Conservation (phyloP, 2,888 invertebrate genomes). For the Trichacis sp. region DNA sequence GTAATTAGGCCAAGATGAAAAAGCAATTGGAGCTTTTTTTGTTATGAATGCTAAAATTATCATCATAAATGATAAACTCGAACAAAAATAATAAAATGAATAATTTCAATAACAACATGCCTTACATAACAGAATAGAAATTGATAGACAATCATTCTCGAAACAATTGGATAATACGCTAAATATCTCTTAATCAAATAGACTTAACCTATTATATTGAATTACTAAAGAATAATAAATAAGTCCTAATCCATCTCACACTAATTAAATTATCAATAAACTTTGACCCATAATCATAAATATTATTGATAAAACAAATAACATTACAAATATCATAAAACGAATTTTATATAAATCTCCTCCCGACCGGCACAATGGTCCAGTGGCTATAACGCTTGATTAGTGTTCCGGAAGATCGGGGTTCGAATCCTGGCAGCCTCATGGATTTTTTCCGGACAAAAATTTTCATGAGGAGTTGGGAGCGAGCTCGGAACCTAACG, state of each 20-base stretch:
- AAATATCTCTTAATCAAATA: slow-evolving; percentile 79
- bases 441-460: too few relatives aligned
- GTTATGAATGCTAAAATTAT: slow-evolving; percentile 74
- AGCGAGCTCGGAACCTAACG: too few relatives aligned
- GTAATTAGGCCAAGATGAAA: slow-evolving; percentile 83
- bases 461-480: too few relatives aligned
- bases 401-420: too few relatives aligned
- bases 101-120: slow-evolving; percentile 51
- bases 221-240: slow-evolving; percentile 80
- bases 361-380: too few relatives aligned
- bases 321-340: slow-evolving; percentile 76
- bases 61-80: slow-evolving; percentile 52
- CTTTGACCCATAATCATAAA: slow-evolving; percentile 78
- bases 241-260: slow-evolving; percentile 81
- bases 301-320: slow-evolving; percentile 78
- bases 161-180: slow-evolving; percentile 79
- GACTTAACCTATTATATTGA: slow-evolving; percentile 78
- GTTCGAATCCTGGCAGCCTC: too few relatives aligned
- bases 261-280: slow-evolving; percentile 79
- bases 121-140: slow-evolving; percentile 31
- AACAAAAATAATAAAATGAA: slow-evolving; percentile 65
- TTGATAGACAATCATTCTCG: slow-evolving; percentile 44
- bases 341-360: slow-evolving; percentile 73
- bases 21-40: slow-evolving; percentile 85
- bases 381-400: too few relatives aligned